Evolutionary conservation across 2,888 invertebrate genomes (phyloP), one percentile per base, ranked within the genome.

Genomic region (Desoria tigrina): DNA sequence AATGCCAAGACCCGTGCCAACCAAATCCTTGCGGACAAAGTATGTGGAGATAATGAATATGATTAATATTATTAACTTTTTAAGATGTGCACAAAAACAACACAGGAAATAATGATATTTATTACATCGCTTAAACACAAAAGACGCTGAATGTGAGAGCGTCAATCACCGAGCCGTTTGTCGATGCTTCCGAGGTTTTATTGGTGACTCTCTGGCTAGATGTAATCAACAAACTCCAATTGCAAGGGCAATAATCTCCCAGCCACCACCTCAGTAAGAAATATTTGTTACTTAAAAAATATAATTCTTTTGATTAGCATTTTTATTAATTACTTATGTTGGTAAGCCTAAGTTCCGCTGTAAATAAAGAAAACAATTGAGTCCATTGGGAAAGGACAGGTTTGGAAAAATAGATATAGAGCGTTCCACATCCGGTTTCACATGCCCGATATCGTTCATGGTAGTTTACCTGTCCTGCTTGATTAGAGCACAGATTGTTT

Each of bases 101-200:
- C n/a, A 51, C 64, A 50, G 16, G 39, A 39, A 16, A 39, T 39
- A 16, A 9, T 11, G 16, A 9, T 39, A 39, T 16, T 39, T 39
- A 39, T 39, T n/a, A n/a, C n/a, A n/a, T n/a, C n/a, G n/a, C n/a
- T n/a, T n/a, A n/a, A n/a, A n/a, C n/a, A n/a, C n/a, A n/a, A 73
- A 74, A 14, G 74, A 75, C 55, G 66, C 73, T 0, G 74, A 76
- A 32, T 76, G 74, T 56, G 76, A 76, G 50, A 65, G 68, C 23
- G 56, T 69, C 11, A 76, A 76, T 26, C 76, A 76, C 58, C 68
- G 71, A 39, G 73, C 71, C 9, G 63, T 65, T 27, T 74, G 74
- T 65, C 68, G 65, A 64, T 69, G 67, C 49, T 24, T 42, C 16
- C 32, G 65, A 51, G 75, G 76, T 6, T 75, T 68, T 58, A 61